Base-by-base conservation (phyloP, 2,888 invertebrate genomes). In the Fragum sueziense region DNA sequence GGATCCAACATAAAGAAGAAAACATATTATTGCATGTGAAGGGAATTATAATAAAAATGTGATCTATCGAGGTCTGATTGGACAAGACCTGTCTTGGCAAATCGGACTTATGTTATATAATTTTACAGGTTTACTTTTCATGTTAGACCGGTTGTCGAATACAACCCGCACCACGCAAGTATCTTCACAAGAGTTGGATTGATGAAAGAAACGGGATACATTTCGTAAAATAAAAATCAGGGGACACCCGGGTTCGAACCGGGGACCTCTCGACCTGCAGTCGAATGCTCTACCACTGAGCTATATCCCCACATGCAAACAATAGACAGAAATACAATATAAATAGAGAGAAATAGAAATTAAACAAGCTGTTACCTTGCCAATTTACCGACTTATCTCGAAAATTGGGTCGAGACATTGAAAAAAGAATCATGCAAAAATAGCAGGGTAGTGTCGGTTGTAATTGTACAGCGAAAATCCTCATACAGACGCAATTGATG, bases 251-350 rank as follows among this genome's bases (percentile, higher is more conserved):
- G 61, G 61, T 61, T 33, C 61, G 61, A 61, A 61, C 61, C 61
- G 61, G 61, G 61, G 61, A 61, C 61, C 61, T 61, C 33, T 61
- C 61, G 34, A 61, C n/a, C 61, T 61, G 61, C 61, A 61, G 61
- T 61, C 61, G 61, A 61, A 61, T 61, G 61, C 61, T 61, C 61
- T 61, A 61, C 61, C 61, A 61, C 61, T 61, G 61, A 61, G 61
- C 61, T 61, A 61, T 61, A 61, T 61, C 61, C 61, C 61, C 61
- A 17, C 37, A 2, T 47, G n/a, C 47, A 14, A 14, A 9, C 4
- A 20, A n/a, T 9, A 9, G 4, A n/a, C 17, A 4, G 17, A 47
- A 47, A 14, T 47, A 47, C 3, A 9, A 4, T 47, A 47, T 47
- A 47, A 20, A 47, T 47, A 47, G 20, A 47, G n/a, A 47, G 14